These are phyloP conservation scores for Drosophila hydei DNA, from an alignment of 1,140 invertebrate species.

Conservation along the genomic window DNA sequence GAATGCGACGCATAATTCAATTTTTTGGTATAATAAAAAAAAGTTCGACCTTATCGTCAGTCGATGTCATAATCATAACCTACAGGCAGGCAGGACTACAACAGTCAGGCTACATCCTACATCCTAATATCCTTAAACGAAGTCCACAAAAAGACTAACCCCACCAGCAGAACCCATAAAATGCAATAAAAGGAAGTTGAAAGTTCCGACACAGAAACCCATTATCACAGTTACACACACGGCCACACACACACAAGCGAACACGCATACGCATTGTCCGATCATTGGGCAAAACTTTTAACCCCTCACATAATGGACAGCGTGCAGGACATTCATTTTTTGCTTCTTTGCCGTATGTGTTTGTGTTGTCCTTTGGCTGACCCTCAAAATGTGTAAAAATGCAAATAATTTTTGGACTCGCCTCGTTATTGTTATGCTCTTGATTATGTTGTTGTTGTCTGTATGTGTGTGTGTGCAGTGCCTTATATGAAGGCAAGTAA, in stretches of 20 bases:
- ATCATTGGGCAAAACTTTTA: slow-evolving; percentile 72
- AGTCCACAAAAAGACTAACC: slow-evolving; percentile 41
- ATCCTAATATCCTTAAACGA: slow-evolving; percentile 35
- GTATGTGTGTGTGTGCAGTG: slow-evolving; percentile 11
- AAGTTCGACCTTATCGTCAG: slow-evolving; percentile 31
- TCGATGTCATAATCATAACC: slow-evolving; percentile 74
- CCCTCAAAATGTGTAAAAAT: slow-evolving; percentile 81
- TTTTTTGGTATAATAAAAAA: slow-evolving; percentile 37
- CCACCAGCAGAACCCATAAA: slow-evolving; percentile 61
- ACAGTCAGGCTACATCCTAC: slow-evolving; percentile 19
- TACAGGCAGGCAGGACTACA: slow-evolving; percentile 44
- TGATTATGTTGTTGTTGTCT: slow-evolving; percentile 73
- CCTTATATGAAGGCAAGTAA: slow-evolving; percentile 36
- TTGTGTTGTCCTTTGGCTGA: slow-evolving; percentile 68
- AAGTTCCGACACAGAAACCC: slow-evolving; percentile 81
- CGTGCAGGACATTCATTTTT: slow-evolving; percentile 71
- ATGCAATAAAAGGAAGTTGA: slow-evolving; percentile 81
- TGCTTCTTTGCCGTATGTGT: slow-evolving; percentile 21
- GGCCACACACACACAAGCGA: slow-evolving; percentile 15
- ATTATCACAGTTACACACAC: slow-evolving; percentile 75
- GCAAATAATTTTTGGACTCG: slow-evolving; percentile 72
- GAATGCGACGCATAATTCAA: slow-evolving; percentile 48
- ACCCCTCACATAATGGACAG: slow-evolving; percentile 75
- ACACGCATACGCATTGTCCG: slow-evolving; percentile 56
- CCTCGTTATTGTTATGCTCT: slow-evolving; percentile 77